A percentile compares a stretch with the other conserved stretches of the same genome.
Conservation (phyloP, 2,113 vertebrate species). For the Atractosteus spatula region DNA sequence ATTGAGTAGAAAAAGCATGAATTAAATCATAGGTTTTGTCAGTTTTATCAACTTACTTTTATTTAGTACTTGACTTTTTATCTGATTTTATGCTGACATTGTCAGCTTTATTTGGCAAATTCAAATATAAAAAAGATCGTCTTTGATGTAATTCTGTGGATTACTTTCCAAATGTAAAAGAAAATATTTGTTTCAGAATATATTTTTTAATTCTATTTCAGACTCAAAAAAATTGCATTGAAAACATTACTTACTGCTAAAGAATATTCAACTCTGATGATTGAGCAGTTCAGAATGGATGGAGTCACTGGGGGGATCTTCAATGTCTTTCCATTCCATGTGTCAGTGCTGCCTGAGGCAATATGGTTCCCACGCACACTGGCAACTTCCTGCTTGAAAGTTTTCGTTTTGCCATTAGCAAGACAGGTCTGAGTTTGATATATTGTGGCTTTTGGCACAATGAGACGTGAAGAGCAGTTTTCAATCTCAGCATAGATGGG, state of each 20-base stretch:
- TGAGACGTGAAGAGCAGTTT: conserved; percentile 77
- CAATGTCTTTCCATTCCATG: conserved; percentile 75
- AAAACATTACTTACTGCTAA: conserved; percentile 65
- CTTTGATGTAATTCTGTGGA: no score
- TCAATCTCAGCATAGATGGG: conserved; percentile 81
- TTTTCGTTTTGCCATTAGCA: conserved; percentile 71
- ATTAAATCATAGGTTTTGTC: not conserved
- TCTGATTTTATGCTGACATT: no score
- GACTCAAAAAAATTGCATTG: not conserved
- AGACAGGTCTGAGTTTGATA: conserved; percentile 80
- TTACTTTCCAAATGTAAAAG: no score
- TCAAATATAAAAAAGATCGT: no score
- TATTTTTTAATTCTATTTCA: no score
- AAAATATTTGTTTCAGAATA: no score
- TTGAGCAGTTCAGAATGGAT: conserved; percentile 77
- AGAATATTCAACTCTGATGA: conserved; percentile 77
- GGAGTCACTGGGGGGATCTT: conserved; percentile 78
- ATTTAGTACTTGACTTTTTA: not conserved
- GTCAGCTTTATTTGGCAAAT: no score
- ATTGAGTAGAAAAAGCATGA: not conserved
- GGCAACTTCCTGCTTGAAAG: conserved; percentile 69
- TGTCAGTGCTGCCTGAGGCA: conserved; percentile 72
- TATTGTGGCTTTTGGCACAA: conserved; percentile 81
- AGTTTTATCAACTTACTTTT: not conserved
- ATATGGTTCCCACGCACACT: conserved; percentile 76